Percentiles rank a stretch among this genome's conserved stretches.
These are phyloP conservation scores for Varroa destructor DNA, from an alignment of 1,140 invertebrate species.

Conservation along the genomic window DNA sequence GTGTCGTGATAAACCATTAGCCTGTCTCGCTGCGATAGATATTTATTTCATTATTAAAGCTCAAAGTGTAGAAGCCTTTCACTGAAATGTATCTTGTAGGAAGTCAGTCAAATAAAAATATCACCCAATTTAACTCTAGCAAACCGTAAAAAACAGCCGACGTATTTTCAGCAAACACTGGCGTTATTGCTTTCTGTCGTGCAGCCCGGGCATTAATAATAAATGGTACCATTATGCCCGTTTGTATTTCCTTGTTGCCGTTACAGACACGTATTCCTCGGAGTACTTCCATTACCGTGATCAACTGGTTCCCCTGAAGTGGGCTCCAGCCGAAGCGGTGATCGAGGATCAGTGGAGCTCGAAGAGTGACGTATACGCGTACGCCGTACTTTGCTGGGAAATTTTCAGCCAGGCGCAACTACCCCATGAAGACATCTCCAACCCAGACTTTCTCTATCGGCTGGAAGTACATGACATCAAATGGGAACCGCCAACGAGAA, in stretches of 20 bases:
- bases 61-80: too few species aligned
- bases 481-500: constrained; percentile 48
- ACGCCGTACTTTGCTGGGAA: constrained; percentile 77
- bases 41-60: too few species aligned
- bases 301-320: constrained; percentile 59
- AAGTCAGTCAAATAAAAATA: too few species aligned
- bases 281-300: constrained; percentile 38
- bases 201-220: too few species aligned
- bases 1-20: too few species aligned
- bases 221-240: neutral
- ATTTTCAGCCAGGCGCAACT: constrained; percentile 70
- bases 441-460: constrained; percentile 57
- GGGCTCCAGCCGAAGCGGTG: constrained; percentile 74
- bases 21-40: too few species aligned
- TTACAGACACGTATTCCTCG: constrained; percentile 33
- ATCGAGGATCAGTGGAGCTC: constrained; percentile 80
- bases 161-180: too few species aligned
- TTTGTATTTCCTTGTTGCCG: neutral
- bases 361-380: constrained; percentile 86
- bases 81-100: too few species aligned
- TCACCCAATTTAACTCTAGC: too few species aligned
- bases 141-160: too few species aligned
- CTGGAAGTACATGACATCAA: constrained; percentile 52
- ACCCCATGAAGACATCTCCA: constrained; percentile 65
- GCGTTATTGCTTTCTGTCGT: too few species aligned